phyloP scores from a whole-genome alignment of 2,797 vertebrate species.

The Graptemys geographica region DNA sequence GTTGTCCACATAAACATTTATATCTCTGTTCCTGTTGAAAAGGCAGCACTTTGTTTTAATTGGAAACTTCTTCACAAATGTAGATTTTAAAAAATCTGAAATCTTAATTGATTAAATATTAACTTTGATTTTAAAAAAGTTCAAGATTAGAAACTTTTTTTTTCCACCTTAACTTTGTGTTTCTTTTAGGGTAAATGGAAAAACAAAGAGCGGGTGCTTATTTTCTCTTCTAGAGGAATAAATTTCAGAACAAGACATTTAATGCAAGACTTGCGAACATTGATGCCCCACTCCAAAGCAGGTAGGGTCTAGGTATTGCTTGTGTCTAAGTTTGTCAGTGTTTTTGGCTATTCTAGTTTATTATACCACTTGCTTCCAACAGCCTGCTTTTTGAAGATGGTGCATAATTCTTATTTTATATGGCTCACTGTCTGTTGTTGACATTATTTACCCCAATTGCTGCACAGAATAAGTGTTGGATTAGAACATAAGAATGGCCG shows the following conservation, averaged over 20 bases:
- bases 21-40: rapidly evolving
- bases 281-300: slow-evolving; percentile 97
- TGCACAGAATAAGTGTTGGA: rapidly evolving
- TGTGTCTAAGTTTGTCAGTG: rapidly evolving
- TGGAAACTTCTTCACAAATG: not conserved
- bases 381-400: rapidly evolving
- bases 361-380: not conserved
- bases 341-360: not conserved
- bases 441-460: not conserved
- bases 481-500: no score
- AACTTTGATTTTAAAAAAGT: not conserved
- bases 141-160: not conserved
- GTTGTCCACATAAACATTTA: rapidly evolving
- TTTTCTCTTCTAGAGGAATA: slow-evolving; percentile 97
- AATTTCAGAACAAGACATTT: slow-evolving; percentile 95
- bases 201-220: slow-evolving; percentile 95
- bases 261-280: slow-evolving; percentile 93
- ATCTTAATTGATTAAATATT: not conserved
- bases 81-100: not conserved
- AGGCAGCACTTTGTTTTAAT: rapidly evolving
- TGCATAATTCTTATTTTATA: not conserved
- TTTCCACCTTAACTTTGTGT: rapidly evolving
- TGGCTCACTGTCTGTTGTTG: not conserved
- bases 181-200: slow-evolving; percentile 92
- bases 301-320: slow-evolving; percentile 74